phyloP scores from a whole-genome alignment of 1,140 invertebrate genomes.

The Temnothorax curvispinosus region DNA sequence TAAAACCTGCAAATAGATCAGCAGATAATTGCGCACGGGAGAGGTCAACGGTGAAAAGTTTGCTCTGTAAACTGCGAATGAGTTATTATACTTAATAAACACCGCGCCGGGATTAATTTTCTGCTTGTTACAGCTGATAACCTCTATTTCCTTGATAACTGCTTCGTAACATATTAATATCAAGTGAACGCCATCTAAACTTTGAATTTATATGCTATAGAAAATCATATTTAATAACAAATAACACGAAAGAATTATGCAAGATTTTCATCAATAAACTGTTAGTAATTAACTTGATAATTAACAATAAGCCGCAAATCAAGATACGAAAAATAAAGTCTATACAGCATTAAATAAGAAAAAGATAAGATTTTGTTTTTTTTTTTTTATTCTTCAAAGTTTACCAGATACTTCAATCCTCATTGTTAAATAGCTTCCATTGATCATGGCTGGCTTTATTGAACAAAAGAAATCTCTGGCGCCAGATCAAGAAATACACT shows the following conservation, averaged over 20 bases:
- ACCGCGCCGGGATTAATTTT: constrained; percentile 40
- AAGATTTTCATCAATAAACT: neutral
- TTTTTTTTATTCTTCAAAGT: neutral
- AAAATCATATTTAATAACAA: neutral
- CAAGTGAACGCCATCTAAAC: neutral
- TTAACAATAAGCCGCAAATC: neutral
- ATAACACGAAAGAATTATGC: neutral
- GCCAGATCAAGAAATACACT: neutral
- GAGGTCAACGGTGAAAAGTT: constrained; percentile 45
- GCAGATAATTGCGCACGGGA: constrained; percentile 32
- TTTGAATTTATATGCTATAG: neutral
- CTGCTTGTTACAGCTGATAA: constrained; percentile 25
- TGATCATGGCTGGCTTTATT: neutral
- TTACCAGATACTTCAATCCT: neutral
- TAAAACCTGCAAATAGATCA: constrained; percentile 45
- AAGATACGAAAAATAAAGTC: neutral
- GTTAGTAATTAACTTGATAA: neutral
- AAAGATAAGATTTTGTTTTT: neutral
- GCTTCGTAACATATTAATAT: neutral
- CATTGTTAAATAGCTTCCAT: neutral
- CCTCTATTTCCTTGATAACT: constrained; percentile 12
- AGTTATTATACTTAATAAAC: constrained; percentile 47
- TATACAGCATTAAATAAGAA: neutral
- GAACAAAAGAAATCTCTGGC: neutral
- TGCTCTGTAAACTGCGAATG: constrained; percentile 26